Base-by-base conservation (phyloP, 2,888 invertebrate species). In the Cryptops parisi region DNA sequence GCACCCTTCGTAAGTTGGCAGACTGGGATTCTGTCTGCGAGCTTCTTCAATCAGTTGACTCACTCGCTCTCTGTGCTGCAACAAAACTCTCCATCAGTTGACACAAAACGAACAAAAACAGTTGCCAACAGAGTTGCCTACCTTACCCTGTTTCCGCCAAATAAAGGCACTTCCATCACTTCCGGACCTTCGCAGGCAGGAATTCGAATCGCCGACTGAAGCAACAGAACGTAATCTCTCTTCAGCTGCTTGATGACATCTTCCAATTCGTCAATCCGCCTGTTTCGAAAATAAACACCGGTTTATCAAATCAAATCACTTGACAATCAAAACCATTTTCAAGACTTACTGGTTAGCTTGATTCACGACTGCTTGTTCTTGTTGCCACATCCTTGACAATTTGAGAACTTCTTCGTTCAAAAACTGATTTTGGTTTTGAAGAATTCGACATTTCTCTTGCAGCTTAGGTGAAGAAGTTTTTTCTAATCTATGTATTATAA, bases 1-100 rank as follows among this genome's bases (percentile, higher is more conserved):
- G 52, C 59, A 71, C 71, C 68, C 70, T 59, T 73, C 72, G 59
- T 68, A 69, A 3, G 72, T 68, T 4, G 74, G 74, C 24, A 74
- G 63, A 49, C 69, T 65, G 0, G 74, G 74, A 60, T 74, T 73
- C 21, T 64, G 63, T 55, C 64, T 64, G 51, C 72, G 60, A 2
- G 72, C 72, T 58, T 71, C 71, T 4, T 69, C 69, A 54, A 72
- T 61, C 21, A 74, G 58, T 33, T 63, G 58, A 49, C 67, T 61
- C 4, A 74, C 65, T 53, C 72, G 62, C 24, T 66, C 63, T 57
- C 68, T 68, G 61, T 73, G 74, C 72, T 73, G 59, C 47, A 64
- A 59, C 49, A 15, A 33, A 33, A 33, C 25, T n/a, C 19, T 3
- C 2, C 26, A 33, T 17, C 19, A 12, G n/a, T 41, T 41, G 19